A percentile compares a stretch with the other conserved stretches of the same genome.
These are phyloP conservation scores for Piaya cayana DNA, from an alignment of 2,113 vertebrate genomes.

Conservation along the genomic window DNA sequence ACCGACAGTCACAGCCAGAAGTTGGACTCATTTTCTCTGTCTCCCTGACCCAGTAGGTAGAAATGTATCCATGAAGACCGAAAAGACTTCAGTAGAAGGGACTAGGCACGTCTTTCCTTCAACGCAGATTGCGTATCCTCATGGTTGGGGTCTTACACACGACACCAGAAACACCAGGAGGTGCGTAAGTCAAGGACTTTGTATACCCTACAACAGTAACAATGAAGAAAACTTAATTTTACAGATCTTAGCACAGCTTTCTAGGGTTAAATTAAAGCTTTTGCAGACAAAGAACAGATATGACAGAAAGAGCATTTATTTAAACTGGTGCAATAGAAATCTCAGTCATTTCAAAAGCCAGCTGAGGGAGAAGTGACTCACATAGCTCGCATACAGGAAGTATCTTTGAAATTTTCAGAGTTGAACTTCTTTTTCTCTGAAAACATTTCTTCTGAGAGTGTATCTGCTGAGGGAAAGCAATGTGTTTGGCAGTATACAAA, in stretches of 20 bases:
- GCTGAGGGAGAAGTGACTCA: constrained; percentile 21
- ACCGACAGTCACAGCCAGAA: neutral
- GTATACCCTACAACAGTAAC: neutral
- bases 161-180: neutral
- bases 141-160: neutral
- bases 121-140: no score
- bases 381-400: neutral
- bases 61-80: neutral
- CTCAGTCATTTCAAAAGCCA: constrained; percentile 27
- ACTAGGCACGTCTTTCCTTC: neutral
- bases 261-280: neutral
- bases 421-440: neutral
- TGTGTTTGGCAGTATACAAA: neutral
- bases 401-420: neutral
- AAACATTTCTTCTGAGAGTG: neutral
- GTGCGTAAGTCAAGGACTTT: neutral
- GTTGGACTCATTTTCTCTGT: neutral
- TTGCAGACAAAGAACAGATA: neutral
- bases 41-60: neutral
- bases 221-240: neutral
- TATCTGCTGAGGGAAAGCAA: neutral
- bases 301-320: constrained; percentile 68
- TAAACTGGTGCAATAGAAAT: constrained; percentile 30
- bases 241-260: neutral
- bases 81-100: neutral